Conservation (phyloP, 2,888 invertebrate genomes). For the Arctia plantaginis region DNA sequence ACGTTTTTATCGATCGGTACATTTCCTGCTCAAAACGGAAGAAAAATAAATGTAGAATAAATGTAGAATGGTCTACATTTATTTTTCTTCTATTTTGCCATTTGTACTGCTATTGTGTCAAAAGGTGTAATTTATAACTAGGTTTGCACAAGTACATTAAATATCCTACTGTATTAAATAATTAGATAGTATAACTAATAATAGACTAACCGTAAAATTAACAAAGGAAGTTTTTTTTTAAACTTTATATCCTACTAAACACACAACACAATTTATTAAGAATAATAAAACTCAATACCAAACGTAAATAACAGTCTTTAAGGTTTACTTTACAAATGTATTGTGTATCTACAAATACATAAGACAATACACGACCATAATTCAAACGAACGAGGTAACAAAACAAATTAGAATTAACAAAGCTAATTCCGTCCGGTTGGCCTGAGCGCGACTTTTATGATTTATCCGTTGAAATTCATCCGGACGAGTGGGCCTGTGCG, state of each 20-base stretch:
- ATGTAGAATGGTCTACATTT: no score
- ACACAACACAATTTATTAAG: conserved; percentile 16
- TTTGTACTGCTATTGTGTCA: no score
- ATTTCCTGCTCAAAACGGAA: no score
- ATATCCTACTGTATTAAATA: not conserved
- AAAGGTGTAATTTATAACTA: no score
- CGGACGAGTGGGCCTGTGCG: conserved; percentile 40
- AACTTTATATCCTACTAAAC: no score
- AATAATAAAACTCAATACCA: conserved; percentile 40
- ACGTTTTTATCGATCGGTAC: no score
- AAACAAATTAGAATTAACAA: conserved; percentile 69
- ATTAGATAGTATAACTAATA: no score
- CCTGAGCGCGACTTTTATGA: conserved; percentile 66
- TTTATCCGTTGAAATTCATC: conserved; percentile 65
- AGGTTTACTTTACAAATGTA: conserved; percentile 40
- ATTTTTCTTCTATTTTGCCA: no score
- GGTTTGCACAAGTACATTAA: not conserved
- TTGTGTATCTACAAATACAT: conserved; percentile 49
- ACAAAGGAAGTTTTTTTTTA: not conserved
- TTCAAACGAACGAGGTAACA: conserved; percentile 53
- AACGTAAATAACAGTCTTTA: conserved; percentile 38
- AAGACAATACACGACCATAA: conserved; percentile 58
- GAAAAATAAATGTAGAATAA: no score
- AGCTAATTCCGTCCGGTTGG: conserved; percentile 61
- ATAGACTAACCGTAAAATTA: not conserved